Conservation (phyloP, 2,888 invertebrate species). For the Eumerus sabulonum region DNA sequence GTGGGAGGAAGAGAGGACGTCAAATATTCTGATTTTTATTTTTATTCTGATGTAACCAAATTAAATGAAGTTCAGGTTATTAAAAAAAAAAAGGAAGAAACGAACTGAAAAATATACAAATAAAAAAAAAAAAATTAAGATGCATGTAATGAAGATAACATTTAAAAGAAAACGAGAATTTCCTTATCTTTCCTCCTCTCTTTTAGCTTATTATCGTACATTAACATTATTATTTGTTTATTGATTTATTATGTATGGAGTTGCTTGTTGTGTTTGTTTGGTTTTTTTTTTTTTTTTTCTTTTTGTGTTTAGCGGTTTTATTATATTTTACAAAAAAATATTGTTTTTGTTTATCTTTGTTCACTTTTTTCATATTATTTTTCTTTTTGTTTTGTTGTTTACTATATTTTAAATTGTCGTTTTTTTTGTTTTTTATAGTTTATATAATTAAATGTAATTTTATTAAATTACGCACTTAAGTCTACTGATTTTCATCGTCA, state of each 20-base stretch:
- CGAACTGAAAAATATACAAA: constrained; percentile 40
- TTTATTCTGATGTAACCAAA: constrained; percentile 39
- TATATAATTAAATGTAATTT: constrained; percentile 65
- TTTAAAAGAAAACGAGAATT: constrained; percentile 34
- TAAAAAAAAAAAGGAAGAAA: constrained; percentile 45
- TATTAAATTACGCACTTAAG: constrained; percentile 74
- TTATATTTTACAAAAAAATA: constrained; percentile 68
- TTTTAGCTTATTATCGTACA: constrained; percentile 64
- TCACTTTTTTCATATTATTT: constrained; percentile 57
- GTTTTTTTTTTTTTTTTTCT: constrained; percentile 36
- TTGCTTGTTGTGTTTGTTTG: too few relatives aligned
- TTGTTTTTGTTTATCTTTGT: constrained; percentile 64
- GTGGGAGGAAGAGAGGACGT: neutral
- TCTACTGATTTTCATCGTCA: constrained; percentile 79
- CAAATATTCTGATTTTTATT: neutral
- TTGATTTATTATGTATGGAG: constrained; percentile 36
- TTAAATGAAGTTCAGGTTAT: constrained; percentile 57
- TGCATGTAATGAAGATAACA: neutral
- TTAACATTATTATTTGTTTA: constrained; percentile 52
- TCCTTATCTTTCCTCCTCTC: constrained; percentile 39
- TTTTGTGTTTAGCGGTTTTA: constrained; percentile 61
- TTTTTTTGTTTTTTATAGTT: constrained; percentile 50
- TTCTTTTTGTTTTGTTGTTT: too few relatives aligned
- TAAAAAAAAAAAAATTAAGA: constrained; percentile 30
- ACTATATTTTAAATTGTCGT: neutral